phyloP scores from a whole-genome alignment of 2,113 vertebrate genomes.

The Rynchops niger region DNA sequence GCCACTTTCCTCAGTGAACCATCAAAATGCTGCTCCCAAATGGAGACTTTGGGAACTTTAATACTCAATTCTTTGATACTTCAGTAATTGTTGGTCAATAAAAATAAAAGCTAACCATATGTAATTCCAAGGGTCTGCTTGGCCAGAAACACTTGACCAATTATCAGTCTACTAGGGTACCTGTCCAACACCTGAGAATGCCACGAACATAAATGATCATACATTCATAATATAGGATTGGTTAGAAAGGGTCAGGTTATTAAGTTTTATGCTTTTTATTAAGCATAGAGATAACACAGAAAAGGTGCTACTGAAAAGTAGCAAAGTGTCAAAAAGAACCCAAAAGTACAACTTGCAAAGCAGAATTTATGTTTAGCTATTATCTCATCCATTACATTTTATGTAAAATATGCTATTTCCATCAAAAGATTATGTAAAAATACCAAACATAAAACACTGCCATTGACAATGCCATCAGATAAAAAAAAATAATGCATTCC shows the following conservation, averaged over 20 bases:
- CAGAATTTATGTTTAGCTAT: not conserved
- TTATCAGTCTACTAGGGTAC: not conserved
- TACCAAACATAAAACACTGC: not conserved
- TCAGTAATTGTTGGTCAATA: not conserved
- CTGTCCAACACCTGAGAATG: not conserved
- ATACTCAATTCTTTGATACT: not conserved
- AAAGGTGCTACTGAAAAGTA: not conserved
- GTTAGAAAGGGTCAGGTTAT: not conserved
- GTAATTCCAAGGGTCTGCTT: not conserved
- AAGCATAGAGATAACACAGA: not conserved
- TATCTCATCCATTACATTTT: not conserved
- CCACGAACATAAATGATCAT: not conserved
- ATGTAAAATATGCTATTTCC: not conserved
- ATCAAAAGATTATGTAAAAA: not conserved
- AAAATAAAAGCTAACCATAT: not conserved
- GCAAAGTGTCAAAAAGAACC: not conserved
- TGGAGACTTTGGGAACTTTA: not conserved
- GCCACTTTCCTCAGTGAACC: not conserved
- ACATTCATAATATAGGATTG: not conserved
- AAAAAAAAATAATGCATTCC: not conserved
- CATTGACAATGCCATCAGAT: not conserved
- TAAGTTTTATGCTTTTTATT: not conserved
- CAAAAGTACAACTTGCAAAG: not conserved
- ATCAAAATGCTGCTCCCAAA: not conserved
- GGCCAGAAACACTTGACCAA: not conserved